These are phyloP conservation scores for Falco novaeseelandiae DNA, from an alignment of 2,797 vertebrate species.

Conservation along the genomic window DNA sequence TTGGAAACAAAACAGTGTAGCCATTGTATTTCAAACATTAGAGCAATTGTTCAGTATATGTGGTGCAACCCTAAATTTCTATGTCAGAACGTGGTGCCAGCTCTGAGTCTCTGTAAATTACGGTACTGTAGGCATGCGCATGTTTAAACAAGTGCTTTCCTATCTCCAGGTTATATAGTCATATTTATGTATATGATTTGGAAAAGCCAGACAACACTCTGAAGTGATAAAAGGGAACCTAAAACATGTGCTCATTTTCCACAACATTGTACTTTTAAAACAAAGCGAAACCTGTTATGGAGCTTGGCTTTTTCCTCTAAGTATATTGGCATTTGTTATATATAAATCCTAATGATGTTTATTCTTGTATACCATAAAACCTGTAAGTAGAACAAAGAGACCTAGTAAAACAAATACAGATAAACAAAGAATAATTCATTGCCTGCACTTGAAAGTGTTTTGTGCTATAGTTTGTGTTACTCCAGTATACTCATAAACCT, in stretches of 20 bases:
- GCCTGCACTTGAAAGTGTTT: not conserved
- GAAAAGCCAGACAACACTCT: slow-evolving; percentile 15
- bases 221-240: not conserved
- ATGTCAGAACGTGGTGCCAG: slow-evolving; percentile 17
- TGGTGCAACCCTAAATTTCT: slow-evolving; percentile 48
- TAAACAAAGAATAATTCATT: slow-evolving; percentile 19
- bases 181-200: slow-evolving; percentile 19
- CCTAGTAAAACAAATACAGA: not conserved
- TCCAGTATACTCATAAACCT: not conserved
- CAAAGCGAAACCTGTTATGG: slow-evolving; percentile 1
- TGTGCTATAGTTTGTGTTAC: not conserved
- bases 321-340: not conserved
- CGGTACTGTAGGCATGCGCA: not conserved
- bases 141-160: slow-evolving; percentile 65
- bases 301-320: slow-evolving; percentile 18
- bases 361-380: not conserved
- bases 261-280: not conserved
- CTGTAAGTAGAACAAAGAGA: not conserved
- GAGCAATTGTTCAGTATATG: slow-evolving; percentile 52
- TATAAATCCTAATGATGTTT: not conserved
- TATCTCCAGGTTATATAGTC: slow-evolving; percentile 28
- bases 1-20: slow-evolving; percentile 58
- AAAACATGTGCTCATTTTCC: slow-evolving; percentile 17
- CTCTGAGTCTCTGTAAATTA: slow-evolving; percentile 41
- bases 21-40: slow-evolving; percentile 66